These are phyloP conservation scores for Hyles vespertilio DNA, from an alignment of 1,140 invertebrate genomes.

Conservation along the genomic window DNA sequence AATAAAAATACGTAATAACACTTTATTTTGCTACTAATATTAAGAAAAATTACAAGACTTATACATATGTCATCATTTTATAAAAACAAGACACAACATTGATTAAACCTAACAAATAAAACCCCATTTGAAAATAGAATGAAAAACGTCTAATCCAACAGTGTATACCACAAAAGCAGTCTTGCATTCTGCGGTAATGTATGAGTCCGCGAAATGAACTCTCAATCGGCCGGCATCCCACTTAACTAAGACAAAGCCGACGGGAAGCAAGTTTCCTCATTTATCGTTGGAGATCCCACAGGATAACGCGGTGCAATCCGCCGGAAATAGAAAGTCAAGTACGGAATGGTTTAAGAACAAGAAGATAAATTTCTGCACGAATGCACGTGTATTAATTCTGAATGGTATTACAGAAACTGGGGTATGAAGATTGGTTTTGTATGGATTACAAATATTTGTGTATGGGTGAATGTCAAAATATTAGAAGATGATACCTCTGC, in stretches of 20 bases:
- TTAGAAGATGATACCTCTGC: too few species aligned
- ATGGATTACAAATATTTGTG: background rate
- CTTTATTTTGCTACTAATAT: too few species aligned
- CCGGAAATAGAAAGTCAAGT: constrained; percentile 58
- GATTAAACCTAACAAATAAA: background rate
- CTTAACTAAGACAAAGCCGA: constrained; percentile 34
- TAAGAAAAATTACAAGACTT: too few species aligned
- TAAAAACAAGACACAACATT: too few species aligned
- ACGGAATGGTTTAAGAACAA: constrained; percentile 32
- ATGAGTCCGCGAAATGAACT: constrained; percentile 21
- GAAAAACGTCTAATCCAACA: background rate
- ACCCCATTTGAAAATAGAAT: background rate
- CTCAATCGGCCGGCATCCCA: constrained; percentile 23
- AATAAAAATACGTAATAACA: too few species aligned
- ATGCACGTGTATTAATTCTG: background rate
- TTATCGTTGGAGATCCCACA: constrained; percentile 45
- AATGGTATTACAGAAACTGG: too few species aligned
- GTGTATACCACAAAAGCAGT: too few species aligned
- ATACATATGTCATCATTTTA: too few species aligned
- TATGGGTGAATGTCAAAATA: too few species aligned
- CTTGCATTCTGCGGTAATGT: background rate
- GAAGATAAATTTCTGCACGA: constrained; percentile 23
- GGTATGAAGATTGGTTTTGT: background rate
- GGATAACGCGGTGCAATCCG: constrained; percentile 38
- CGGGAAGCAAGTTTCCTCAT: constrained; percentile 41